A percentile compares a stretch with the other conserved stretches of the same genome.
phyloP scores from a whole-genome alignment of 2,888 invertebrate genomes.

The Horisme vitalbata region DNA sequence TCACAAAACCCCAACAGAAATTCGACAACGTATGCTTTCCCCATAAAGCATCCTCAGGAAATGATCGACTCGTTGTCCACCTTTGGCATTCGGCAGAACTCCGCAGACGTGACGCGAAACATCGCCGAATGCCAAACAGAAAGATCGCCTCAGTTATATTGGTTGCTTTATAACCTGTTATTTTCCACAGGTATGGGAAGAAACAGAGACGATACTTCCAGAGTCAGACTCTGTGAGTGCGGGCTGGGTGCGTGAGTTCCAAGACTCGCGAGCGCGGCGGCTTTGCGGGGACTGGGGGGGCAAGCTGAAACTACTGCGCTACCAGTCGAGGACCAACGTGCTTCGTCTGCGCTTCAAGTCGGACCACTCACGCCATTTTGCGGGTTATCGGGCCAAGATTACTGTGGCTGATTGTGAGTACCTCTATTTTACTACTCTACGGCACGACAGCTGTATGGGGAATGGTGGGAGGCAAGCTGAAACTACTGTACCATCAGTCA shows the following conservation, averaged over 20 bases:
- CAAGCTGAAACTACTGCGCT: slow-evolving; percentile 87
- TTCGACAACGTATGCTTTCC: too few species aligned
- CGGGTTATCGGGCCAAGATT: slow-evolving; percentile 88
- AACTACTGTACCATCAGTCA: slow-evolving; percentile 86
- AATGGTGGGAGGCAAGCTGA: slow-evolving; percentile 91
- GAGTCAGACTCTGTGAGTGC: slow-evolving; percentile 68
- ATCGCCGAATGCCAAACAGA: too few species aligned
- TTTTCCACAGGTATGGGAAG: slow-evolving; percentile 65
- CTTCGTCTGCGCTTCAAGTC: slow-evolving; percentile 87
- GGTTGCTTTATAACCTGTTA: not conserved
- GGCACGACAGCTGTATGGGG: slow-evolving; percentile 86
- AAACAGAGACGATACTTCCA: slow-evolving; percentile 58
- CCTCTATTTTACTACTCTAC: slow-evolving; percentile 37
- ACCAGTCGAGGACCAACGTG: slow-evolving; percentile 84
- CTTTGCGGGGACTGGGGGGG: slow-evolving; percentile 92
- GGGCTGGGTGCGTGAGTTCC: slow-evolving; percentile 63
- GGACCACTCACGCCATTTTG: slow-evolving; percentile 90
- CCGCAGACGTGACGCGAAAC: too few species aligned
- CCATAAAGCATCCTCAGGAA: too few species aligned
- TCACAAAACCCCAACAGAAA: too few species aligned
- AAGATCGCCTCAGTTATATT: too few species aligned
- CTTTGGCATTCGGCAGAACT: too few species aligned
- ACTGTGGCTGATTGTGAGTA: slow-evolving; percentile 65
- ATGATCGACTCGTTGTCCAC: too few species aligned
- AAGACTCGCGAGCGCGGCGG: slow-evolving; percentile 63